Evolutionary conservation across 2,797 vertebrate genomes (phyloP).

Genomic region (Sternotherus odoratus): DNA sequence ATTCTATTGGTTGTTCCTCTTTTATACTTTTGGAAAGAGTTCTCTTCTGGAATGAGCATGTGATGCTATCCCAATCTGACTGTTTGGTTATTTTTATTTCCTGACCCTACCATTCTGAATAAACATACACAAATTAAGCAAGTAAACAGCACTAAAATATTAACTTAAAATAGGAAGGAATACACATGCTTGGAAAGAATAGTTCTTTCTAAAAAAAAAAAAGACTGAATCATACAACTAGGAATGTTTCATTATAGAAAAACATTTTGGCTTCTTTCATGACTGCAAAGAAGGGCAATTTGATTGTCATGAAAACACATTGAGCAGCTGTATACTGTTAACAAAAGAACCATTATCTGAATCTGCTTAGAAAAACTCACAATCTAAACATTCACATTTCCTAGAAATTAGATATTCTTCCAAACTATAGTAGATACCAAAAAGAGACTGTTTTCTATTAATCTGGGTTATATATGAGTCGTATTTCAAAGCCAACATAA

Average conservation of each 20-base stretch:
- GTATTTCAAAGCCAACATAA: conserved; percentile 61
- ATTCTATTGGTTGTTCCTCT: conserved; percentile 4
- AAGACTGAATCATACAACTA: conserved; percentile 76
- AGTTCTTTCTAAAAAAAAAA: no score
- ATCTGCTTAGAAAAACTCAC: conserved; percentile 51
- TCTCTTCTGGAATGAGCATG: conserved; percentile 30
- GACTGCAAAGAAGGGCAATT: conserved; percentile 78
- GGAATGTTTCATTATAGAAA: conserved; percentile 73
- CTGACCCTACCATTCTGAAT: conserved; percentile 67
- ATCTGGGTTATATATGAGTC: conserved; percentile 44
- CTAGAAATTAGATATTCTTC: conserved; percentile 74
- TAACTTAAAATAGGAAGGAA: conserved; percentile 68
- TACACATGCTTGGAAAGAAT: conserved; percentile 57
- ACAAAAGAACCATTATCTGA: conserved; percentile 75
- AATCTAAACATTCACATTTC: conserved; percentile 66
- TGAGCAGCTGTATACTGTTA: conserved; percentile 75
- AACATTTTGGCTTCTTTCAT: conserved; percentile 76
- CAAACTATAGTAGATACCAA: conserved; percentile 62
- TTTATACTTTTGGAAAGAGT: conserved; percentile 34
- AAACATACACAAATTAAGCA: conserved; percentile 64
- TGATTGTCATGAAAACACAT: conserved; percentile 78
- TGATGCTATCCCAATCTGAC: conserved; percentile 13
- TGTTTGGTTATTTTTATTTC: conserved; percentile 42
- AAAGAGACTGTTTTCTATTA: conserved; percentile 63
- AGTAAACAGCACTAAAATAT: conserved; percentile 57